phyloP scores from a whole-genome alignment of 2,797 vertebrate genomes.

The Sebastes cheni region DNA sequence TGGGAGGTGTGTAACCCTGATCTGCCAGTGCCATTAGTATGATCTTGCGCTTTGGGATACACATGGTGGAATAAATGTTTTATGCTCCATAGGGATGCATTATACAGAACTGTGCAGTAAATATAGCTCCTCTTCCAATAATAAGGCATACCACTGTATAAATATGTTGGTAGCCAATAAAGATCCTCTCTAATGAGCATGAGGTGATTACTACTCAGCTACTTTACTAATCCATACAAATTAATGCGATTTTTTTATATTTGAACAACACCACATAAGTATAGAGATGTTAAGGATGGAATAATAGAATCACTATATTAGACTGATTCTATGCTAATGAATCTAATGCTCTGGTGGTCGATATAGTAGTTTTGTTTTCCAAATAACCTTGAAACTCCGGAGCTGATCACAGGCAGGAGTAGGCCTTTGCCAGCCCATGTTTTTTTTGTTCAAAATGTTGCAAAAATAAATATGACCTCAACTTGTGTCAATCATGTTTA shows the following conservation, averaged over 20 bases:
- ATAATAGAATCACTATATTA: neutral
- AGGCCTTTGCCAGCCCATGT: neutral
- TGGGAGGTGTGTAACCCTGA: constrained; percentile 65
- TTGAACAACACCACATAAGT: neutral
- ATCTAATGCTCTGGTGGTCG: neutral
- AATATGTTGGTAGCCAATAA: constrained; percentile 28
- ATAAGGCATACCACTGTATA: constrained; percentile 40
- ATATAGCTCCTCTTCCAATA: constrained; percentile 55
- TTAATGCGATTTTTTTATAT: neutral
- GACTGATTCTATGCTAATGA: neutral
- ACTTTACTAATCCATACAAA: neutral
- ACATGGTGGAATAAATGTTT: constrained; percentile 54
- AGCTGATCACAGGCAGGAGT: neutral
- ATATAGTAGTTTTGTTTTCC: neutral
- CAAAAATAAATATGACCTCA: neutral
- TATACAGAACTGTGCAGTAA: constrained; percentile 53
- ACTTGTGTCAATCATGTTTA: neutral
- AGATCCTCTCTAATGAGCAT: neutral
- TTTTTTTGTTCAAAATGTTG: neutral
- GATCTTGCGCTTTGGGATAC: constrained; percentile 60
- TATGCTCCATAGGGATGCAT: constrained; percentile 50
- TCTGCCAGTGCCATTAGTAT: constrained; percentile 62
- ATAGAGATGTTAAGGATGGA: neutral
- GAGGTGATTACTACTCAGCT: constrained; percentile 6
- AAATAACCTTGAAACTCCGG: neutral